Base-by-base conservation (phyloP, 1,140 invertebrate genomes). In the Cyclina sinensis region DNA sequence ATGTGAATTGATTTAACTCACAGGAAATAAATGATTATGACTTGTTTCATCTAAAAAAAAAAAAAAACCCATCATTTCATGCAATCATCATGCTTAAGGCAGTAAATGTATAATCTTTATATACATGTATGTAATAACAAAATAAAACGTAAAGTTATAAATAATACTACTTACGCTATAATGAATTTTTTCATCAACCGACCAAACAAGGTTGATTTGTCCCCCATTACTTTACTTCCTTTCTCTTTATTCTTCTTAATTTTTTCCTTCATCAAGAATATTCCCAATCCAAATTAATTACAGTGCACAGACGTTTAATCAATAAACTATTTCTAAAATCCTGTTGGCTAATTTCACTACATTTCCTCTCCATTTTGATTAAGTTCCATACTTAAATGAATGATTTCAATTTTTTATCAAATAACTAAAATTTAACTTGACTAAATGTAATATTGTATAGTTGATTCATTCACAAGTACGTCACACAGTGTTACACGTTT, bases 131-230 rank as follows among this genome's bases (percentile, higher is more conserved):
- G 43, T 14, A 7, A 43, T 14, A 43, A 35, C 70, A 35, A 16
- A 21, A 43, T 24, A 11, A 35, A 35, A 35, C 0, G 37, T 32
- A n/a, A 2, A 2, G 21, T 35, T 18, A 0, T 48, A 48, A 43
- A 46, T 48, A 76, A 76, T 27, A 79, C 5, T 30, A 84, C 82
- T 84, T 84, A 84, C 82, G 37, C 46, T 35, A 84, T 73, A 21
- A 84, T 84, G 35, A 84, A 84, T 70, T 84, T 84, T 74, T 84
- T 84, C 82, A 84, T 51, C 46, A 68, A 73, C 46, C 82, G 37
- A 35, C 82, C 62, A 43, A 84, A 84, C 12, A 84, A 16, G n/a
- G 65, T 84, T 39, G 32, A 24, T 39, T 35, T 11, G 27, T 81
- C 57, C 18, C 51, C 57, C 79, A 81, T 81, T 7, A 43, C 37